A percentile compares a stretch with the other conserved stretches of the same genome.
Conservation (phyloP, 1,140 invertebrate species). For the Metopolophium dirhodum region DNA sequence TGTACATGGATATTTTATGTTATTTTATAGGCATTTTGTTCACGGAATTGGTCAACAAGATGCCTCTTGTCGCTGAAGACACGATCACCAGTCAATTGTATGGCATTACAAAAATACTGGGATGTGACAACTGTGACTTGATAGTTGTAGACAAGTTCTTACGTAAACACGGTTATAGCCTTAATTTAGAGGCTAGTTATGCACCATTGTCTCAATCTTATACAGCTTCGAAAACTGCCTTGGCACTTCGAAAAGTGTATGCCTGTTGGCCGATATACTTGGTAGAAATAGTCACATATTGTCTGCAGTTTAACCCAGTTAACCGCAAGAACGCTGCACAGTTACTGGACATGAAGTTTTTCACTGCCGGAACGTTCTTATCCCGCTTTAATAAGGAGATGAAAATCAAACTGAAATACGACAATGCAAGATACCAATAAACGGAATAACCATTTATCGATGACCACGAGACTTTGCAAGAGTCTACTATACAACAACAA, state of each 20-base stretch:
- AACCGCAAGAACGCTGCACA: not conserved
- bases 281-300: not conserved
- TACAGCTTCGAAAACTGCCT: not conserved
- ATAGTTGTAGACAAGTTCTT: not conserved
- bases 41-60: not conserved
- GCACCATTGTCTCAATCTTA: not conserved
- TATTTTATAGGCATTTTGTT: slow-evolving; percentile 5
- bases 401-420: not conserved
- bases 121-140: not conserved
- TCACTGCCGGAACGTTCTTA: not conserved
- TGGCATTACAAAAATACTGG: slow-evolving; percentile 3
- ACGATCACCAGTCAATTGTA: not conserved
- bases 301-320: not conserved
- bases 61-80: not conserved
- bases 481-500: not conserved
- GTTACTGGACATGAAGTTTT: slow-evolving; percentile 1
- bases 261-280: not conserved
- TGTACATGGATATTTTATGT: not conserved
- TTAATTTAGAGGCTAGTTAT: not conserved
- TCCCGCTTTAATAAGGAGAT: not conserved
- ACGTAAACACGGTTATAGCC: not conserved
- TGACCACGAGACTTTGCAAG: not conserved
- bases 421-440: not conserved
- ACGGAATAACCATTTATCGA: not conserved
- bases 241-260: not conserved